Conservation (phyloP, 2,797 vertebrate genomes). For the Carduelis carduelis region DNA sequence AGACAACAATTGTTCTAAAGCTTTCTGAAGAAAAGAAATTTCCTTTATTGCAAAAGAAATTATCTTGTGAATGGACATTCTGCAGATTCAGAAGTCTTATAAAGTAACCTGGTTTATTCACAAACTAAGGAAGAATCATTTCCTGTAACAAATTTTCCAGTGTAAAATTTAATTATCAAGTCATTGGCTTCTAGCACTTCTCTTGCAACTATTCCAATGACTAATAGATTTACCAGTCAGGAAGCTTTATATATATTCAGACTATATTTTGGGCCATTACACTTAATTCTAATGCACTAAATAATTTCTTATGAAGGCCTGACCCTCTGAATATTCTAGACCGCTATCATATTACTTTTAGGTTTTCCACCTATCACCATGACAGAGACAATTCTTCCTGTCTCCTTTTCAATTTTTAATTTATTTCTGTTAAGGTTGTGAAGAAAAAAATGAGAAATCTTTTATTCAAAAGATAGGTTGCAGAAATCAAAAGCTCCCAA, state of each 20-base stretch:
- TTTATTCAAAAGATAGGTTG: neutral
- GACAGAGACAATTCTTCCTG: neutral
- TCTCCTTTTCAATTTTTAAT: slow-evolving; percentile 27
- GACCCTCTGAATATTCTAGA: slow-evolving; percentile 14
- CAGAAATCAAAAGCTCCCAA: neutral
- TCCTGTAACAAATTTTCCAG: neutral
- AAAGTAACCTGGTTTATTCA: neutral
- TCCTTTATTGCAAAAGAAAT: neutral
- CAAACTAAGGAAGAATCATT: neutral
- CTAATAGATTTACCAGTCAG: neutral
- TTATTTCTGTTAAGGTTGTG: neutral
- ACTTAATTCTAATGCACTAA: neutral
- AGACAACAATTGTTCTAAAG: neutral
- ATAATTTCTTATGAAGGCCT: slow-evolving; percentile 7
- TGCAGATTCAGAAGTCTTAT: neutral
- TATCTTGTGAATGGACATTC: neutral
- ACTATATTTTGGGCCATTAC: neutral
- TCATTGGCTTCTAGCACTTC: neutral
- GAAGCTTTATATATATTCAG: neutral
- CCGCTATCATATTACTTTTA: neutral
- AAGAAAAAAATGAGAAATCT: neutral
- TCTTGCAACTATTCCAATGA: neutral
- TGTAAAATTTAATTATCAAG: neutral
- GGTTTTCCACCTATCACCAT: neutral
- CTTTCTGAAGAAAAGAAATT: neutral